Base-by-base conservation (phyloP, 2,113 vertebrate genomes). In the Callipepla squamata region DNA sequence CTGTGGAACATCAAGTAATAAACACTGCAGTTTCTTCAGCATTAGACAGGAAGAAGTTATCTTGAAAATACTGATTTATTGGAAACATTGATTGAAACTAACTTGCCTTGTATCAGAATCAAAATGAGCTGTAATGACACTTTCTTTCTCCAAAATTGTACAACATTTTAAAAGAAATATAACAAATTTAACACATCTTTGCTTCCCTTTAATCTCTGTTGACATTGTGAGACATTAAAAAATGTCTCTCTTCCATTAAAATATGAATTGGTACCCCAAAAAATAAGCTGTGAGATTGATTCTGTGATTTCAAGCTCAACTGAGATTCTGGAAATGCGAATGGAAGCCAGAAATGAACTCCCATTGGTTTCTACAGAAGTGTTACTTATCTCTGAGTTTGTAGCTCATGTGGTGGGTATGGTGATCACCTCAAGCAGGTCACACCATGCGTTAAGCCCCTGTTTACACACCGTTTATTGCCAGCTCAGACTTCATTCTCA, bases 1-100 rank as follows among this genome's bases (percentile, higher is more conserved):
- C 32, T 75, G 4, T 58, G 38, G 5, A 91, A 66, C 45, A 65
- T 58, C 51, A 76, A 91, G 45, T 16, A 85, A 87, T 44, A 92
- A 83, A 76, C n/a, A 63, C 17, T 86, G 32, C 23, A 42, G 40
- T 90, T 91, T 89, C 3, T 83, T 92, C 88, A 87, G 25, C 53
- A 83, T 66, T 62, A 94, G 78, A 34, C 62, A 89, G 58, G 23
- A 95, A 94, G 77, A 72, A 4, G 1, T 74, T 14, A 18, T 47
- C 96, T 95, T 90, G 53, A 79, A 96, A 93, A 91, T 53, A 17
- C 26, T 36, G 47, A 19, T 48, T 89, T 92, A n/a, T 66, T 93
- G 69, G 80, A 94, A 92, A 86, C 19, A 61, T 79, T 94, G 93
- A 12, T 40, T 83, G 67, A 93, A 95, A 79, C 7, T 23, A 89